phyloP scores from a whole-genome alignment of 1,140 invertebrate species.

The Lerema accius region DNA sequence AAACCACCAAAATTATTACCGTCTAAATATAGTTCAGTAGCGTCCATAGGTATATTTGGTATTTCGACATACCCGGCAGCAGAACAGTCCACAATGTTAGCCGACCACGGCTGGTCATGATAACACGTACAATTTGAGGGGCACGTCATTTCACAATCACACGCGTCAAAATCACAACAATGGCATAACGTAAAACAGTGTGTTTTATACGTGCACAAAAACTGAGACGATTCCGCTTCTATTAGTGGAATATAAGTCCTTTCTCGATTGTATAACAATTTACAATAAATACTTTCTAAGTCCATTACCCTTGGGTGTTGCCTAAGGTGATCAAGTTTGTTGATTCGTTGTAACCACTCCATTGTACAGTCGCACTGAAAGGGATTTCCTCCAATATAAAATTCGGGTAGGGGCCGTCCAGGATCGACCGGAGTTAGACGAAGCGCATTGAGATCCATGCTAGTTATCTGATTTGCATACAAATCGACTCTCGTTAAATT shows the following conservation, averaged over 20 bases:
- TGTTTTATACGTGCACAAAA: constrained; percentile 95
- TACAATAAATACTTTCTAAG: constrained; percentile 94
- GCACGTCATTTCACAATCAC: constrained; percentile 97
- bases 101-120: constrained; percentile 96
- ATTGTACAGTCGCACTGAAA: constrained; percentile 94
- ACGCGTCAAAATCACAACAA: constrained; percentile 97
- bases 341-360: constrained; percentile 94
- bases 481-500: constrained; percentile 93
- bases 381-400: constrained; percentile 94
- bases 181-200: constrained; percentile 97
- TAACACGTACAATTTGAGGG: constrained; percentile 96
- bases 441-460: constrained; percentile 91
- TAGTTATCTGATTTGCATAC: constrained; percentile 92
- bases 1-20: constrained; percentile 94
- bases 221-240: constrained; percentile 93
- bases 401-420: constrained; percentile 89
- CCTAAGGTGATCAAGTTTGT: constrained; percentile 87
- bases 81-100: constrained; percentile 96
- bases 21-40: constrained; percentile 95
- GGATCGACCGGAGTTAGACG: constrained; percentile 88
- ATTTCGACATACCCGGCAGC: constrained; percentile 90
- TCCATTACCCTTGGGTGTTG: constrained; percentile 96
- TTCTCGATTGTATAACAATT: constrained; percentile 92
- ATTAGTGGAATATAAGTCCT: constrained; percentile 91
- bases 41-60: constrained; percentile 96